phyloP scores from a whole-genome alignment of 2,797 vertebrate genomes.

The Gambusia yucatana region DNA sequence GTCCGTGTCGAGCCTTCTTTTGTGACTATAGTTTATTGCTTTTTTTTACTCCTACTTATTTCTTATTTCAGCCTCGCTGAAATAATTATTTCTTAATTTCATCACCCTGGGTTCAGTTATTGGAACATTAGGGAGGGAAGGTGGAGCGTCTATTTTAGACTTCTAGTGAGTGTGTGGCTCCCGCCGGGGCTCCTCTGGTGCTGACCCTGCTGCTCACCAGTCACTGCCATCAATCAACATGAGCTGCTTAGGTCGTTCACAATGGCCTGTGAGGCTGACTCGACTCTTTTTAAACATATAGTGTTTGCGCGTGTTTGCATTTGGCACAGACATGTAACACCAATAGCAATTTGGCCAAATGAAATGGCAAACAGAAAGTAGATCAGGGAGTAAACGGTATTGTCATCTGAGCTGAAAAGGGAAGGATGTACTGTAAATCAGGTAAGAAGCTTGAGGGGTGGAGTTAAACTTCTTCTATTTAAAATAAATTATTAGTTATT shows the following conservation, averaged over 20 bases:
- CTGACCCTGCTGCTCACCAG: conserved; percentile 29
- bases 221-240: conserved; percentile 56
- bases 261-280: conserved; percentile 21
- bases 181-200: conserved; percentile 33
- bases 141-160: conserved; percentile 57
- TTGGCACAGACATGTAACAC: conserved; percentile 31
- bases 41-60: too few species aligned
- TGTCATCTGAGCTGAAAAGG: neutral
- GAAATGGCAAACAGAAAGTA: neutral
- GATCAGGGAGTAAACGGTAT: neutral
- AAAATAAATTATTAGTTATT: neutral
- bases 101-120: neutral
- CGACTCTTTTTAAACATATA: conserved; percentile 21
- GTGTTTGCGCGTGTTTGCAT: neutral
- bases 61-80: too few species aligned
- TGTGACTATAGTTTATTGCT: too few species aligned
- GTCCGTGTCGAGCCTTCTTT: too few species aligned
- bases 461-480: neutral
- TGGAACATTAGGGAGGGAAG: conserved; percentile 26
- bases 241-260: conserved; percentile 41
- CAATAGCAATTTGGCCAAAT: neutral
- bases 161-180: conserved; percentile 41
- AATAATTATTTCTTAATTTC: too few species aligned
- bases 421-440: neutral
- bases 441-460: neutral